Evolutionary conservation across 2,888 invertebrate species (phyloP).

Genomic region (Spicauda simplicius): DNA sequence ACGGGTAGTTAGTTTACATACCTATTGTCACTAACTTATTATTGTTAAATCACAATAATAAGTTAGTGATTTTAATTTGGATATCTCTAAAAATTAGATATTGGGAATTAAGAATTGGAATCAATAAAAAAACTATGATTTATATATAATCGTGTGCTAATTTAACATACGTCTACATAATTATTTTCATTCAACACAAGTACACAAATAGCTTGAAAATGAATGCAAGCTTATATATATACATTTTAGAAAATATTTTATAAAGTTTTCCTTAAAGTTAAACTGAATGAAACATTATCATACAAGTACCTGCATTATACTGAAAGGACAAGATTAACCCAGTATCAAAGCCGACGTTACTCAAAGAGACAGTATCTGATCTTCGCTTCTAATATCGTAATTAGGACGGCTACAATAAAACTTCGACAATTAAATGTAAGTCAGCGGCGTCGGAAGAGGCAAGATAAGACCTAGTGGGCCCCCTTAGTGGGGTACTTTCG

Average conservation of each 20-base stretch:
- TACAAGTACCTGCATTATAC: constrained; percentile 8
- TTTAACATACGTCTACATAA: too few species aligned
- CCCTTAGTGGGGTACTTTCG: constrained; percentile 70
- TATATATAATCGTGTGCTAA: too few species aligned
- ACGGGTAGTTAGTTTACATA: too few species aligned
- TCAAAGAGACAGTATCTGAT: constrained; percentile 35
- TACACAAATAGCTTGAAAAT: too few species aligned
- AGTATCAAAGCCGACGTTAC: constrained; percentile 28
- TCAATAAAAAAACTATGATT: too few species aligned
- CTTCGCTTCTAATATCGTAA: constrained; percentile 69
- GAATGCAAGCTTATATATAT: too few species aligned
- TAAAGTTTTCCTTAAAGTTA: neutral
- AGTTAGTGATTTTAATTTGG: too few species aligned
- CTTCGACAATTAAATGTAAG: constrained; percentile 82
- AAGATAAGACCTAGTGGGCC: constrained; percentile 76
- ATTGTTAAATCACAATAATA: too few species aligned
- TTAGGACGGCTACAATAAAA: constrained; percentile 76
- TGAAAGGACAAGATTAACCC: constrained; percentile 19
- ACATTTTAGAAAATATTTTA: neutral
- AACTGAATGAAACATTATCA: neutral
- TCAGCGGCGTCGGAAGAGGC: constrained; percentile 68
- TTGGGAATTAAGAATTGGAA: too few species aligned
- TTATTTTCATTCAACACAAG: too few species aligned
- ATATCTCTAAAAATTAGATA: too few species aligned
- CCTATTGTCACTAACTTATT: too few species aligned